phyloP scores from a whole-genome alignment of 2,888 invertebrate genomes.

The Drosophila niveifrons region DNA sequence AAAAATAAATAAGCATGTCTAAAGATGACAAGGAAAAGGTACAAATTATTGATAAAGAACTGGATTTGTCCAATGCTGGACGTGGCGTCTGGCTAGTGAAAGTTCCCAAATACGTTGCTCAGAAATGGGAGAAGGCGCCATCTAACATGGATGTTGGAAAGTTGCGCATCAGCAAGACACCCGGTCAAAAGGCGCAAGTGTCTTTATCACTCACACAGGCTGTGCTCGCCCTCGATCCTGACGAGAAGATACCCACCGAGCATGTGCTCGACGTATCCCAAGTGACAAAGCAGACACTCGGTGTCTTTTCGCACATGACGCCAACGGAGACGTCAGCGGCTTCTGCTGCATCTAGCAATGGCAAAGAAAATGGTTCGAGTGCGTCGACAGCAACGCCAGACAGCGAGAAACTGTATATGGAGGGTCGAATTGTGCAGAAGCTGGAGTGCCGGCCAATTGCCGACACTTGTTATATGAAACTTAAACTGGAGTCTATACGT shows the following conservation, averaged over 20 bases:
- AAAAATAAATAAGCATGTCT: conserved; percentile 74
- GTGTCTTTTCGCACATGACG: conserved; percentile 94
- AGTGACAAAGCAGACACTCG: conserved; percentile 95
- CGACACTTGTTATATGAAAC: conserved; percentile 94
- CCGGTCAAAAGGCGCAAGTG: conserved; percentile 94
- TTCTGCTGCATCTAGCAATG: conserved; percentile 37
- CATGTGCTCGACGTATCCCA: conserved; percentile 96
- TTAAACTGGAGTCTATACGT: conserved; percentile 94
- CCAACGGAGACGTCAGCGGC: conserved; percentile 86
- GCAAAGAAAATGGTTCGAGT: conserved; percentile 85
- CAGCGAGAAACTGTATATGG: conserved; percentile 94
- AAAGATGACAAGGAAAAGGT: conserved; percentile 86
- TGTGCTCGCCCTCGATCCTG: conserved; percentile 91
- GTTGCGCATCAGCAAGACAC: conserved; percentile 92
- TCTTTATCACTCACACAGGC: conserved; percentile 93
- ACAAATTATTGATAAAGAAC: conserved; percentile 90
- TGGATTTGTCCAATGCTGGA: conserved; percentile 95
- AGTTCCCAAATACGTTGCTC: conserved; percentile 97
- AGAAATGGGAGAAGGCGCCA: conserved; percentile 96
- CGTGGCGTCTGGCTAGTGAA: conserved; percentile 99
- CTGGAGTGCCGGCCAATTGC: conserved; percentile 96
- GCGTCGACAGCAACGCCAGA: conserved; percentile 88
- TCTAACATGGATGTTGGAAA: conserved; percentile 97
- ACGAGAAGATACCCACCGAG: conserved; percentile 95
- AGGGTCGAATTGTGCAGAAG: conserved; percentile 98